Percentiles rank a stretch among this genome's conserved stretches.
These are phyloP conservation scores for Ferdinandea cuprea DNA, from an alignment of 2,888 invertebrate species.

Conservation along the genomic window DNA sequence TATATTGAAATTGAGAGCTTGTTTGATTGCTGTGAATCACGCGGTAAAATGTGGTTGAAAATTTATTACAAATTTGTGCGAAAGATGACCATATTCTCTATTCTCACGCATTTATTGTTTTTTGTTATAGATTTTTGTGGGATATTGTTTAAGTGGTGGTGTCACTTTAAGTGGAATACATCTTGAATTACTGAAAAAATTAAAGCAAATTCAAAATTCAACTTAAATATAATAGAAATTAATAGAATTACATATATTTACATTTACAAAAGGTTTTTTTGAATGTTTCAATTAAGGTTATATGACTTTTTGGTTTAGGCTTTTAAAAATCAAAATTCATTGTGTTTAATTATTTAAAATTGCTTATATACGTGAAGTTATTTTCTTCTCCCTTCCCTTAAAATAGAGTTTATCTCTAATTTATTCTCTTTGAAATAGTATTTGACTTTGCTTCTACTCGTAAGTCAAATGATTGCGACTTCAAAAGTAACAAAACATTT, in stretches of 20 bases:
- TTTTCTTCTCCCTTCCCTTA: no score
- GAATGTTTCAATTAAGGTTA: not conserved
- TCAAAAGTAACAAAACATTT: no score
- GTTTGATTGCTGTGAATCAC: constrained; percentile 1
- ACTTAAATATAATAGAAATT: constrained; percentile 8
- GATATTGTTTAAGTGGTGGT: constrained; percentile 21
- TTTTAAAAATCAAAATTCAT: not conserved
- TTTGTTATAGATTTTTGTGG: constrained; percentile 22
- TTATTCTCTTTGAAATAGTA: no score
- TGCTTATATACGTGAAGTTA: no score
- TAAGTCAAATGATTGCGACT: no score
- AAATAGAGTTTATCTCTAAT: no score
- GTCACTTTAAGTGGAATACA: constrained; percentile 18
- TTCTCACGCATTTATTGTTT: not conserved
- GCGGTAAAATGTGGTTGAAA: constrained; percentile 6
- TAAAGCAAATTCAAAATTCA: constrained; percentile 9
- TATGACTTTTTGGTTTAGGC: not conserved
- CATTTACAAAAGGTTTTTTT: constrained; percentile 28
- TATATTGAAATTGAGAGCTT: not conserved
- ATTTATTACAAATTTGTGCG: constrained; percentile 8
- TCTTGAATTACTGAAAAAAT: constrained; percentile 10
- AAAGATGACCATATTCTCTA: constrained; percentile 10
- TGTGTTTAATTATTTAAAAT: no score
- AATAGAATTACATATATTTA: constrained; percentile 33
- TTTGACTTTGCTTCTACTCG: no score